These are phyloP conservation scores for Epizoanthus fatuus DNA, from an alignment of 92 coral and sea anemone species.

Conservation along the genomic window DNA sequence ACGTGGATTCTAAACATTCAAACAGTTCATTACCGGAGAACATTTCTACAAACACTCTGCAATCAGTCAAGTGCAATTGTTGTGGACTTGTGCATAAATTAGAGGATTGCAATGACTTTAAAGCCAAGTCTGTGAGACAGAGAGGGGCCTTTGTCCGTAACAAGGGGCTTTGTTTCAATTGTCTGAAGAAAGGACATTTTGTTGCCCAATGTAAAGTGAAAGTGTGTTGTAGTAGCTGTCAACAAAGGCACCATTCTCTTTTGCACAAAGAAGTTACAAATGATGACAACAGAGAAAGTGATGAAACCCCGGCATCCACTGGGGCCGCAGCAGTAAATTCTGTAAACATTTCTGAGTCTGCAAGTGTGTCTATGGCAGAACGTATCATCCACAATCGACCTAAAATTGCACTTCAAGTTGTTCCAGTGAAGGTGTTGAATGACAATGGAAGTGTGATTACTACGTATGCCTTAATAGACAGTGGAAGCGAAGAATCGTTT, in stretches of 20 bases:
- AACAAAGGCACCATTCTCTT: slow-evolving; percentile 62
- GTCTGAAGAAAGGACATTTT: slow-evolving; percentile 48
- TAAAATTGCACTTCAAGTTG: slow-evolving; percentile 70
- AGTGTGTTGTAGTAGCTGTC: slow-evolving; percentile 56
- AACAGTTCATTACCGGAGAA: slow-evolving; percentile 5
- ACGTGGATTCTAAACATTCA: slow-evolving; percentile 11
- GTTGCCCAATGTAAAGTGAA: slow-evolving; percentile 49
- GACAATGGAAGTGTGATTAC: slow-evolving; percentile 48
- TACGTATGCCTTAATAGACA: slow-evolving; percentile 67
- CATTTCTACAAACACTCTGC: neutral
- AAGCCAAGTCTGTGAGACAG: slow-evolving; percentile 53
- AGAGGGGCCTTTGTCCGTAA: slow-evolving; percentile 39
- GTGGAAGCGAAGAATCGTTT: slow-evolving; percentile 74
- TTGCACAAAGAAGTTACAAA: slow-evolving; percentile 65
- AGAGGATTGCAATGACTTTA: slow-evolving; percentile 51
- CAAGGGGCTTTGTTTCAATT: slow-evolving; percentile 52
- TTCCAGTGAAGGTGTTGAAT: slow-evolving; percentile 50
- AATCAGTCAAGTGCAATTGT: slow-evolving; percentile 38
- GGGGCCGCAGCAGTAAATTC: slow-evolving; percentile 31
- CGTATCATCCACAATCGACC: slow-evolving; percentile 2
- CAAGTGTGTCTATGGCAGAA: slow-evolving; percentile 16
- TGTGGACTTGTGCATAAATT: slow-evolving; percentile 39
- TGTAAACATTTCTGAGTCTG: slow-evolving; percentile 19
- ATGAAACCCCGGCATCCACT: slow-evolving; percentile 31
- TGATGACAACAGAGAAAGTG: slow-evolving; percentile 35